phyloP scores from a whole-genome alignment of 2,888 invertebrate species.

The Zaprionus lineosus region DNA sequence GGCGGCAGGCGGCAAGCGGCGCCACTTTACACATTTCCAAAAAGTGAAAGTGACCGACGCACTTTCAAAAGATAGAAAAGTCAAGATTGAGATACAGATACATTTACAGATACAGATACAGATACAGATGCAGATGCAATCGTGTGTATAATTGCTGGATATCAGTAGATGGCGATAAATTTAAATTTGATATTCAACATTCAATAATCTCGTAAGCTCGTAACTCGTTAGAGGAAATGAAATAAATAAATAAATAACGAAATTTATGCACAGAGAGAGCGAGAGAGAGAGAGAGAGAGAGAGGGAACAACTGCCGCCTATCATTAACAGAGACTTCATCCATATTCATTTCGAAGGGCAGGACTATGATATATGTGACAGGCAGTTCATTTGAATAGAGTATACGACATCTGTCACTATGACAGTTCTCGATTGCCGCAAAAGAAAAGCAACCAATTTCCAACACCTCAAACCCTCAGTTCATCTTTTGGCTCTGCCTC shows the following conservation, averaged over 20 bases:
- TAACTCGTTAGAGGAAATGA: no score
- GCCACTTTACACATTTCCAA: constrained; percentile 25
- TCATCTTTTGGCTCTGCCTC: constrained; percentile 27
- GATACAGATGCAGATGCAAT: not conserved
- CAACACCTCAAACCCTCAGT: constrained; percentile 12
- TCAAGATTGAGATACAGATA: not conserved
- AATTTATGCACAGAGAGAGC: not conserved
- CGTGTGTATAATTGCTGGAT: no score
- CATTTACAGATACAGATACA: not conserved
- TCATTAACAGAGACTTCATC: constrained; percentile 7
- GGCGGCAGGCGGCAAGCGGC: no score
- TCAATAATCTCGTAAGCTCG: no score
- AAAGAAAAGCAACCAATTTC: constrained; percentile 38
- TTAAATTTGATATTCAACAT: no score
- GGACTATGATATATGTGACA: constrained; percentile 59
- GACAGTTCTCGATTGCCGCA: constrained; percentile 69
- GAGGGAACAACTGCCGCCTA: not conserved
- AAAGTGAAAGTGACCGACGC: constrained; percentile 65
- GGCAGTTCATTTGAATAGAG: constrained; percentile 73
- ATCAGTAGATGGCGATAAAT: no score
- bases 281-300: not conserved
- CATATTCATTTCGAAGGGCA: constrained; percentile 43
- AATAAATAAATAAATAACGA: no score
- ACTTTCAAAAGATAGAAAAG: constrained; percentile 49
- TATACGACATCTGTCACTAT: constrained; percentile 74